Evolutionary conservation across 1,140 invertebrate species (phyloP).

Genomic region (Rhyacophila brunnea): DNA sequence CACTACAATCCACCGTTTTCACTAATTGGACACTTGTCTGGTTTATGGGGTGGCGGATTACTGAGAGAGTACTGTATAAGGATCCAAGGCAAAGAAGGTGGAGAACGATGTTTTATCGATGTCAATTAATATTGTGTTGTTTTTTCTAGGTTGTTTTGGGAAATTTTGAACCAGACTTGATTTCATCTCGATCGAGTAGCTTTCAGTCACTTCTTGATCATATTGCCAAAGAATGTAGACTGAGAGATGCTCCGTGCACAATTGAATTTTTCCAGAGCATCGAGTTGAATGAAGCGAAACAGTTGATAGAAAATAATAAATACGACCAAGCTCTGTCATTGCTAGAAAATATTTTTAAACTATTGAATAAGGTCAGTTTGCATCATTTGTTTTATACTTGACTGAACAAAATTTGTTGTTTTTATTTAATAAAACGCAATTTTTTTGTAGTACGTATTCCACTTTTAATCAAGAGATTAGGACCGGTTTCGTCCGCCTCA

Average conservation of each 20-base stretch:
- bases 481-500: too few relatives aligned
- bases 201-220: conserved; percentile 69
- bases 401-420: too few relatives aligned
- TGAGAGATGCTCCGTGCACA: conserved; percentile 62
- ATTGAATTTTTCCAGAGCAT: conserved; percentile 67
- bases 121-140: not conserved
- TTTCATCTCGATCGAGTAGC: conserved; percentile 65
- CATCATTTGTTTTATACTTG: too few relatives aligned
- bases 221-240: conserved; percentile 56
- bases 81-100: too few relatives aligned
- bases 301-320: conserved; percentile 59
- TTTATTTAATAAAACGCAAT: too few relatives aligned
- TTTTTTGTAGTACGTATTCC: too few relatives aligned
- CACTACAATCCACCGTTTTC: too few relatives aligned
- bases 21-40: too few relatives aligned
- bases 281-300: conserved; percentile 63
- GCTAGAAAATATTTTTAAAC: conserved; percentile 68
- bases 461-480: too few relatives aligned
- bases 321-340: conserved; percentile 63
- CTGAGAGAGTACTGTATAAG: too few relatives aligned
- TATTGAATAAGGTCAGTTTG: conserved; percentile 64
- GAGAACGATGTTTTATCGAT: too few relatives aligned
- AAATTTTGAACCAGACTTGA: conserved; percentile 73
- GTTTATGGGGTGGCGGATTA: too few relatives aligned
- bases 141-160: conserved; percentile 60